A percentile compares a stretch with the other conserved stretches of the same genome.
These are phyloP conservation scores for Syngnathus floridae DNA, from an alignment of 2,113 vertebrate genomes.

Conservation along the genomic window DNA sequence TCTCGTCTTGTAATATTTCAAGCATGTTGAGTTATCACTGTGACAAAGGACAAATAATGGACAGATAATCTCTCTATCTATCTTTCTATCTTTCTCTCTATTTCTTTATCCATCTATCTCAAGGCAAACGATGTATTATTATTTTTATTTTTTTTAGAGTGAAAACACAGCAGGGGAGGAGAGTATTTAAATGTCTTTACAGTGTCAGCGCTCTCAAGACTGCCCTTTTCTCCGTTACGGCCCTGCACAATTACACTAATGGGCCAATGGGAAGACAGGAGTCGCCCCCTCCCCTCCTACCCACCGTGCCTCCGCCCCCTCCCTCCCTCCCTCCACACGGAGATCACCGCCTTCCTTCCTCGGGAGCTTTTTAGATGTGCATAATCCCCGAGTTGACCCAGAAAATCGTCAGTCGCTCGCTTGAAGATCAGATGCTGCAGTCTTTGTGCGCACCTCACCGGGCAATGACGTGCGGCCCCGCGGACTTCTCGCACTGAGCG, in stretches of 20 bases:
- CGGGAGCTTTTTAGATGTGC: slow-evolving; percentile 70
- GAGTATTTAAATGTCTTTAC: slow-evolving; percentile 56
- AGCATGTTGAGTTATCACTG: background rate
- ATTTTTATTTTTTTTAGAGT: slow-evolving; percentile 36
- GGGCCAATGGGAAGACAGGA: slow-evolving; percentile 74
- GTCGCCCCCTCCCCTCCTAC: slow-evolving; percentile 46
- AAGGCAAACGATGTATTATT: slow-evolving; percentile 28
- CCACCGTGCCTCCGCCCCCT: slow-evolving; percentile 35
- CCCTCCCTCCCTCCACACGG: slow-evolving; percentile 46
- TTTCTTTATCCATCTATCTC: slow-evolving; percentile 25
- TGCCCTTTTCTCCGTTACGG: slow-evolving; percentile 47
- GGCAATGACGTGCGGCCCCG: slow-evolving; percentile 70
- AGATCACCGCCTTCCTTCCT: slow-evolving; percentile 51
- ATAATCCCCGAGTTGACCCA: slow-evolving; percentile 78
- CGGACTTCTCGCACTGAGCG: slow-evolving; percentile 61
- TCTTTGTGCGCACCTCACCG: slow-evolving; percentile 58
- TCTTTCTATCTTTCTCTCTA: slow-evolving; percentile 22
- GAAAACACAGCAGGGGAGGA: slow-evolving; percentile 42
- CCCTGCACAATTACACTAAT: slow-evolving; percentile 70
- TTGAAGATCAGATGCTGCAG: slow-evolving; percentile 71
- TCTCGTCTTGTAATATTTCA: background rate
- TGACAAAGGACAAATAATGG: background rate
- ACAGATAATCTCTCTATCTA: slow-evolving; percentile 4
- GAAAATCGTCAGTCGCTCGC: slow-evolving; percentile 73
- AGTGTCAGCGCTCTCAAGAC: slow-evolving; percentile 58